Evolutionary conservation across 2,113 vertebrate species (phyloP).

Genomic region (Emydura subglobosa): DNA sequence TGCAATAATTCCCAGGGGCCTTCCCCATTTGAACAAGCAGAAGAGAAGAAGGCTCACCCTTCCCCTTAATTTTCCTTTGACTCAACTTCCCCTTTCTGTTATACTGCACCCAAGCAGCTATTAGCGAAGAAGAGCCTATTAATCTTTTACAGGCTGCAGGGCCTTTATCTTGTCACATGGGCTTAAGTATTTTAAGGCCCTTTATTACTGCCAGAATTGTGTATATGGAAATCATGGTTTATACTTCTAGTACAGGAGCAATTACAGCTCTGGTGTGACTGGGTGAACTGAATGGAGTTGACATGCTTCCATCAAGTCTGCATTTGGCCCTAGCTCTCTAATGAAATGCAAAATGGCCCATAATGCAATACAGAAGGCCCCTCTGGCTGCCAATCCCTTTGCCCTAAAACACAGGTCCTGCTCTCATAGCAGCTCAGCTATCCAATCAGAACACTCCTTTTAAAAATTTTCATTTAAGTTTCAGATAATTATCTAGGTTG

Average conservation of each 20-base stretch:
- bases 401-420: background rate
- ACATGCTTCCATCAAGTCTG: slow-evolving; percentile 46
- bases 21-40: slow-evolving; percentile 32
- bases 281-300: slow-evolving; percentile 43
- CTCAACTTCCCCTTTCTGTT: slow-evolving; percentile 10
- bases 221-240: background rate
- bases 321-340: background rate
- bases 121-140: background rate
- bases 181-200: background rate
- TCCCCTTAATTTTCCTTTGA: slow-evolving; percentile 23
- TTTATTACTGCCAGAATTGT: background rate
- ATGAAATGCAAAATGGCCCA: slow-evolving; percentile 56
- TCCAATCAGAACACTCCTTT: background rate
- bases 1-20: slow-evolving; percentile 51
- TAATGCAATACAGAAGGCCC: background rate
- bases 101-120: background rate
- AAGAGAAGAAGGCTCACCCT: slow-evolving; percentile 40
- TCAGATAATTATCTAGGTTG: background rate
- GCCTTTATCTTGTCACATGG: background rate
- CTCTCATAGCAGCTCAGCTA: background rate
- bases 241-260: background rate
- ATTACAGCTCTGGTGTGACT: slow-evolving; percentile 51
- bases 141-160: background rate
- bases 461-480: background rate
- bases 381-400: background rate